Conservation (phyloP, 2,797 vertebrate species). For the Coracias cyanogaster region DNA sequence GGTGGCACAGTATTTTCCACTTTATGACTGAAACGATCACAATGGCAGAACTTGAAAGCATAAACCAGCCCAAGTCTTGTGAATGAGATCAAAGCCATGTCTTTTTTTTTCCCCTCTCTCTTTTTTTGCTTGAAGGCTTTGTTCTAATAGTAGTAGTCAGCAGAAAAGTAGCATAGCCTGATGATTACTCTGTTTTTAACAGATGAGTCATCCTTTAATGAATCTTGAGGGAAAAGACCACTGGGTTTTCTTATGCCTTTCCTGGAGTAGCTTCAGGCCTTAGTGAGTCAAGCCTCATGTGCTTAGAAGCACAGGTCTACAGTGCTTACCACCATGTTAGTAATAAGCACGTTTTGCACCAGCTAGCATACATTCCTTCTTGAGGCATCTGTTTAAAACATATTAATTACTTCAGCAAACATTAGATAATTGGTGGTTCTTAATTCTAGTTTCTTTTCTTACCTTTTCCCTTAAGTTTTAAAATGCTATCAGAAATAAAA, state of each 20-base stretch:
- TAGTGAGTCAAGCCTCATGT: constrained; percentile 14
- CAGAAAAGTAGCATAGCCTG: constrained; percentile 52
- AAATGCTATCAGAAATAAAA: constrained; percentile 4
- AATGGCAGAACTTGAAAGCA: constrained; percentile 13
- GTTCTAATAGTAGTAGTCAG: constrained; percentile 53
- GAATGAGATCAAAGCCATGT: constrained; percentile 16
- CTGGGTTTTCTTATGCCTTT: constrained; percentile 46
- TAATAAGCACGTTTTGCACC: constrained; percentile 9
- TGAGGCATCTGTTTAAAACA: constrained; percentile 29
- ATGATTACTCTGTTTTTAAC: constrained; percentile 61
- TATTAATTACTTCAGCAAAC: constrained; percentile 40
- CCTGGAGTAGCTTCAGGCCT: constrained; percentile 55
- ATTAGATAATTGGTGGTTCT: background rate
- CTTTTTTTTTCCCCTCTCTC: fast-evolving
- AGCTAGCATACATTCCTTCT: constrained; percentile 15
- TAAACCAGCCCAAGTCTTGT: background rate
- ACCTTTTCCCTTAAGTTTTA: background rate
- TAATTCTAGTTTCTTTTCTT: background rate
- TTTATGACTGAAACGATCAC: background rate
- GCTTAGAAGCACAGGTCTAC: background rate
- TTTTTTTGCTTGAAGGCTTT: background rate
- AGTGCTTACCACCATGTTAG: background rate
- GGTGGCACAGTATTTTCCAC: constrained; percentile 2
- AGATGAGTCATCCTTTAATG: constrained; percentile 62
- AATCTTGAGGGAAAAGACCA: constrained; percentile 50